Evolutionary conservation across 2,113 vertebrate genomes (phyloP), one percentile per base, ranked within the genome.

Genomic region (Australoheros scitulus): DNA sequence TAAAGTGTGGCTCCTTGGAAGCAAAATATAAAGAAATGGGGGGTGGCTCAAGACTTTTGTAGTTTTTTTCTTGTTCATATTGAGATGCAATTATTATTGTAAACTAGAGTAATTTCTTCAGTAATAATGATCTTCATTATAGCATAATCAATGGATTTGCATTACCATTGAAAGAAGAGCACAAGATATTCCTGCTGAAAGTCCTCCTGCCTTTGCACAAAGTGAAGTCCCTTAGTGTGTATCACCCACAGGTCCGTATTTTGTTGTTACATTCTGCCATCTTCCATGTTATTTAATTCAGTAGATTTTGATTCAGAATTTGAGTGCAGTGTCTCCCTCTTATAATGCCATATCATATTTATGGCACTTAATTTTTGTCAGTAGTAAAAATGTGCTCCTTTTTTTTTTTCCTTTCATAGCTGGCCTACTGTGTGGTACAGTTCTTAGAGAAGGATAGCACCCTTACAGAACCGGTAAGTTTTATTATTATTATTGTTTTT

Each of bases 131-230:
- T 18, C 3, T 56, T 76, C 38, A 57, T 92, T 87, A 0, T 95
- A 99, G 98, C 92, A 99, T 99, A 96, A 99, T 99, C 92, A 99
- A 99, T 91, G 98, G 98, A 59, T 99, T 99, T 96, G 98, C 98
- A 91, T 98, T 99, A 95, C 98, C 98, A 38, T 95, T 99, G 78
- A 99, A 99, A 96, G 98, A 99, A 95, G 98, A 99, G 96, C 98
- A 99, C 97, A 99, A 99, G 95, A 98, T 99, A 93, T 99, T 99
- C 94, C 90, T 99, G 15, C 87, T 99, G 91, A 99, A 99, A 95
- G 98, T 99, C 91, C 96, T 99, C 90, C 93, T 99, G 92, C 98
- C 98, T 77, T 95, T 99, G 94, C 98, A 99, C 96, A 99, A 99
- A 97, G 98, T 99, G 94, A 99, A 99, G 92, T 99, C 98, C 70